Conservation (phyloP, 2,113 vertebrate species). For the Rhagologus leucostigma region DNA sequence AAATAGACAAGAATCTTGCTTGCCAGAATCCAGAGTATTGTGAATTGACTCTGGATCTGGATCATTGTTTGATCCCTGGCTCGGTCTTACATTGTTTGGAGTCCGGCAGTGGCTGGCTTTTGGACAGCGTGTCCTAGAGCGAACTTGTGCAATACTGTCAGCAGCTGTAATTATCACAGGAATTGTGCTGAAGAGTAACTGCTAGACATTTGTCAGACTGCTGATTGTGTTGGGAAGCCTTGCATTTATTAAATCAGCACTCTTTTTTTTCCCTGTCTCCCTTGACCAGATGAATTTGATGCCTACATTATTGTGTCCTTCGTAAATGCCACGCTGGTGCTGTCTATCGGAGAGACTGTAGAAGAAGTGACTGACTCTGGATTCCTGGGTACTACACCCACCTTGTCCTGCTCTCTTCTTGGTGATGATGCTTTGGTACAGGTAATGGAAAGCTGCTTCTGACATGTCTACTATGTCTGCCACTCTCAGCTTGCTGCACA, state of each 20-base stretch:
- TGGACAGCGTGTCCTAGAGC: conserved; percentile 3
- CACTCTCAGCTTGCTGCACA: accelerated
- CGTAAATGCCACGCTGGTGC: conserved; percentile 94
- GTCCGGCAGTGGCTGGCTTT: neutral
- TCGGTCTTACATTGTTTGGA: neutral
- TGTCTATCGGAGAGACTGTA: conserved; percentile 97
- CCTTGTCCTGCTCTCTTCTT: conserved; percentile 93
- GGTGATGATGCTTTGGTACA: conserved; percentile 97
- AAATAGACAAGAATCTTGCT: neutral
- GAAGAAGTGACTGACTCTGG: conserved; percentile 99
- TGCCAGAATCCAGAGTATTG: neutral
- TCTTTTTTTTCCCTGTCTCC: conserved; percentile 4
- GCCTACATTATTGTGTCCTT: conserved; percentile 99
- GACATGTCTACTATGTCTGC: neutral
- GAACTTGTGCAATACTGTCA: neutral
- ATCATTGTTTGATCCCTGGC: neutral
- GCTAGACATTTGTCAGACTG: neutral
- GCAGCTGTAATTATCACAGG: conserved; percentile 20
- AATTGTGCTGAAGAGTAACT: conserved; percentile 40
- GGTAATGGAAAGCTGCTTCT: conserved; percentile 70
- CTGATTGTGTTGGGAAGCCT: neutral
- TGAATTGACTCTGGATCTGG: neutral
- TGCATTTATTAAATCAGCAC: conserved; percentile 14
- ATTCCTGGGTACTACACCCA: conserved; percentile 95
- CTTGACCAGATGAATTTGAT: conserved; percentile 90